Evolutionary conservation across 2,888 invertebrate species (phyloP), one percentile per base, ranked within the genome.

Genomic region (Hydropsyche betteni): DNA sequence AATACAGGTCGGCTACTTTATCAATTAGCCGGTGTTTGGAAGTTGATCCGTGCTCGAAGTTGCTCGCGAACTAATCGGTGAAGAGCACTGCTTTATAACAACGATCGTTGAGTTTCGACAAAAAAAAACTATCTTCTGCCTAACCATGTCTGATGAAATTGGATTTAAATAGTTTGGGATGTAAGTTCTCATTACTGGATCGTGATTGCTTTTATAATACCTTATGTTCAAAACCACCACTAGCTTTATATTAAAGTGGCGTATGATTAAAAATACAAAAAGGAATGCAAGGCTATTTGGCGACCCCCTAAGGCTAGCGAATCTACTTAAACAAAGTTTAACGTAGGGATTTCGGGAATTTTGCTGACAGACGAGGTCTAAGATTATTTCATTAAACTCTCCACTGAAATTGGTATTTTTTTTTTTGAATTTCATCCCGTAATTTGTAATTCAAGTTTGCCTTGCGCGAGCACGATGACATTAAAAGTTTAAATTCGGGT

Each of bases 61-160:
- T 69, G 69, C 75, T 75, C 70, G 69, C 38, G 53, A 75, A 75
- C 58, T 75, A 69, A 75, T 75, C 69, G 69, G 44, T 44, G 44
- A 2, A 10, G 44, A 44, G 44, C 44, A 44, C 44, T 44, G 10
- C 44, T 44, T 44, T 44, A 10, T 44, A 44, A 44, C 44, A 44
- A 44, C 44, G 44, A 44, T 44, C 6, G 44, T 10, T 10, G 44
- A 8, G 6, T 44, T 44, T 10, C 44, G 44, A 24, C 3, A 10
- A 44, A 44, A 44, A 10, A 44, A 10, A 8, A 8, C 44, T 6
- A 8, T 44, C 10, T 8, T 44, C 44, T 44, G 44, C 24, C 24
- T 24, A 24, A 24, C 24, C 24, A 24, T 24, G 24, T 24, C 24
- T 24, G 24, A 24, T 24, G 24, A 24, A 24, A 24, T 24, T 24